Base-by-base conservation (phyloP, 2,888 invertebrate genomes). In the Scaptomyza reducta region DNA sequence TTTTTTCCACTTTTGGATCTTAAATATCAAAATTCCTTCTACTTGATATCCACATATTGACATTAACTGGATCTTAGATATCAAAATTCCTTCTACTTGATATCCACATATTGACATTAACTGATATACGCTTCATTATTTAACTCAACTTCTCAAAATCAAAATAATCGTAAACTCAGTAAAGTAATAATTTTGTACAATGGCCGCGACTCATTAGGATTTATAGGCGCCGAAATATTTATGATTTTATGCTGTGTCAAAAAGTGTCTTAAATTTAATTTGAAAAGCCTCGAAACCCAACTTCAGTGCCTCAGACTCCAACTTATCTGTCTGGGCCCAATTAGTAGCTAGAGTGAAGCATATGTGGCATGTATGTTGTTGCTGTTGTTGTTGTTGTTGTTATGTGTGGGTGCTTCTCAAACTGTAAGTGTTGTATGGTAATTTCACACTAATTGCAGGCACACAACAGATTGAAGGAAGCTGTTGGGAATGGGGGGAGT, bases 221-320 rank as follows among this genome's bases (percentile, higher is more conserved):
- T 82, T 81, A 87, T 71, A 55, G 87, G 71, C 72, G 72, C 63
- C 63, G 54, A 74, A 84, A 54, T 68, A 69, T 79, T 80, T 74
- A 74, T 65, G 71, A 77, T 69, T 76, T 79, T 66, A 40, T 42
- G 57, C 49, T 46, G 58, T 58, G 54, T 67, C 64, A 64, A 61
- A 51, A 58, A 62, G 42, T 54, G 31, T 42, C 55, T 59, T 25
- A 29, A 47, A 74, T 58, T 70, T 57, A 64, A 70, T 62, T 44
- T 33, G 44, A 42, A 41, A 35, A 5, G 0, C 33, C 33, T 7
- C 11, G 13, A 44, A 44, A 38, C 10, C 13, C 46, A 41, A 27
- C 27, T 45, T 2, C 40, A 38, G 6, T 29, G 40, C 33, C 18
- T 25, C 18, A 16, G 14, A 33, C 9, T 45, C 6, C 6, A 50